These are phyloP conservation scores for Mastomys coucha DNA, from an alignment of 2,113 vertebrate genomes.

Conservation along the genomic window DNA sequence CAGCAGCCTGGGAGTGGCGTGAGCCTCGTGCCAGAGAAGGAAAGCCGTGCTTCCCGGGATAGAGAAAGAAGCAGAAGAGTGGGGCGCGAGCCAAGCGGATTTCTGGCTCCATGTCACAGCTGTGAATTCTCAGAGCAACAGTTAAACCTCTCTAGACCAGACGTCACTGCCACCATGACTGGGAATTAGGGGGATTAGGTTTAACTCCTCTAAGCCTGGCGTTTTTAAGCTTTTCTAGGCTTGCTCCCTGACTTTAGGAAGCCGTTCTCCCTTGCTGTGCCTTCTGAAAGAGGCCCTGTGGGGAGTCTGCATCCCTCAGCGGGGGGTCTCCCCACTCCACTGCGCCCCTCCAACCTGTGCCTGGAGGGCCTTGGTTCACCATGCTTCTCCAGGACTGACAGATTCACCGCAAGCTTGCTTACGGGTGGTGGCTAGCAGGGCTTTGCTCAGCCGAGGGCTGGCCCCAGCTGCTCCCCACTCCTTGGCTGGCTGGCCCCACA, in stretches of 20 bases:
- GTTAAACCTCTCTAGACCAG: not conserved
- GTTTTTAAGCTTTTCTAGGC: not conserved
- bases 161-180: not conserved
- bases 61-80: not conserved
- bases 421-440: not conserved
- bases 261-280: not conserved
- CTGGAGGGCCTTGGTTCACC: fast-evolving
- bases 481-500: not conserved
- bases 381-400: fast-evolving
- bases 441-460: not conserved
- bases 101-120: not conserved
- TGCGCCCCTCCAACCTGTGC: too few species aligned
- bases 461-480: not conserved
- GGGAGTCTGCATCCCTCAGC: fast-evolving
- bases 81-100: not conserved
- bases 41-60: not conserved
- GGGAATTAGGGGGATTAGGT: not conserved
- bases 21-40: not conserved
- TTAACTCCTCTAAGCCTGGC: not conserved
- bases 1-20: not conserved
- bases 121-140: slow-evolving; percentile 12
- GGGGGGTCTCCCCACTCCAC: not conserved
- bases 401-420: not conserved
- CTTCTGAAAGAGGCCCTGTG: not conserved
- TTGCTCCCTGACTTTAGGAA: not conserved